phyloP scores from a whole-genome alignment of 2,113 vertebrate species.

The Mola mola region DNA sequence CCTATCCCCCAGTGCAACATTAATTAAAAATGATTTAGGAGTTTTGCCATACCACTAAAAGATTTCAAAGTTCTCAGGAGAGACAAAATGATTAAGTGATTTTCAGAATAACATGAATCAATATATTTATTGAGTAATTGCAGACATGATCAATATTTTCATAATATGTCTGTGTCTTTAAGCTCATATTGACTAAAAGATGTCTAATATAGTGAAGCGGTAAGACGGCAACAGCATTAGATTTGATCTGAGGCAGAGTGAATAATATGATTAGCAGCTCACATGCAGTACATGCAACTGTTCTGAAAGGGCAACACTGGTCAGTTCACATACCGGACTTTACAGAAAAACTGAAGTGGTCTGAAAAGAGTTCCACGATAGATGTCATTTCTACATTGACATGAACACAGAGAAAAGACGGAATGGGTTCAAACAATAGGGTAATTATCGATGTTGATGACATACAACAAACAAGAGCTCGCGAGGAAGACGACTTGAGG shows the following conservation, averaged over 20 bases:
- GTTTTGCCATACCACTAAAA: constrained; percentile 21
- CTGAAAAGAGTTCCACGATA: constrained; percentile 84
- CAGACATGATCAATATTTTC: constrained; percentile 12
- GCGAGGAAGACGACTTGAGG: constrained; percentile 22
- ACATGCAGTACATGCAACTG: constrained; percentile 75
- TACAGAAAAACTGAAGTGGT: constrained; percentile 83
- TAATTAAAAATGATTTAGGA: constrained; percentile 32
- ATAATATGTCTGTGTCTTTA: constrained; percentile 4
- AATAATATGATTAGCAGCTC: constrained; percentile 54
- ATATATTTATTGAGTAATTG: constrained; percentile 7
- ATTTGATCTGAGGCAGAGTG: constrained; percentile 44
- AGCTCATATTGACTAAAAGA: constrained; percentile 23
- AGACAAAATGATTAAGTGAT: constrained; percentile 12
- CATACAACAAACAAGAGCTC: constrained; percentile 47
- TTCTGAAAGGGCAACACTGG: constrained; percentile 49
- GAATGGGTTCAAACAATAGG: constrained; percentile 61
- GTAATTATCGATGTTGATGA: constrained; percentile 43
- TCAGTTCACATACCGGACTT: constrained; percentile 85
- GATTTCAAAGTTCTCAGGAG: constrained; percentile 20
- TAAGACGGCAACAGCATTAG: constrained; percentile 17
- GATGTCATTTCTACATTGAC: constrained; percentile 81
- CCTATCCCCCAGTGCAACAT: constrained; percentile 1
- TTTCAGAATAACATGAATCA: constrained; percentile 20
- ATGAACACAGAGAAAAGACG: constrained; percentile 77
- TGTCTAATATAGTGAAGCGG: constrained; percentile 33